A percentile compares a stretch with the other conserved stretches of the same genome.
Evolutionary conservation across 2,113 vertebrate genomes (phyloP).

Genomic region (Cepphus grylle): DNA sequence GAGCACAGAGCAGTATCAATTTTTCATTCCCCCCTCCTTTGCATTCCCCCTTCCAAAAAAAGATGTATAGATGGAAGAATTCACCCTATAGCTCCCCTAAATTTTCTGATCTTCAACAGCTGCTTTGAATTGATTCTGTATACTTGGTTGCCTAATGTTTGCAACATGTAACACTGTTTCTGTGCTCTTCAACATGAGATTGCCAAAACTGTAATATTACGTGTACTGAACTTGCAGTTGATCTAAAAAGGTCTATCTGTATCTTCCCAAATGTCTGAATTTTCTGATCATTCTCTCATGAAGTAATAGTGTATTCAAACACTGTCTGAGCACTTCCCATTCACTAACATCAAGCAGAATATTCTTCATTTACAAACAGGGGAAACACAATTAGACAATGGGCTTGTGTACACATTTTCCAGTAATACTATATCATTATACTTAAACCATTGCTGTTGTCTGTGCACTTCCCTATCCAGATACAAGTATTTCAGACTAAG

Average conservation of each 20-base stretch:
- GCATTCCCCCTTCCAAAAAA: conserved; percentile 21
- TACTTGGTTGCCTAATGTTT: neutral
- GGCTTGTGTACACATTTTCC: neutral
- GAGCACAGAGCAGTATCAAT: conserved; percentile 14
- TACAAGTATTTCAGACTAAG: neutral
- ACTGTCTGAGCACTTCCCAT: neutral
- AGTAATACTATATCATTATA: neutral
- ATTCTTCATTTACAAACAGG: neutral
- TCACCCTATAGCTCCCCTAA: conserved; percentile 14
- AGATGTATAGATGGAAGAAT: neutral
- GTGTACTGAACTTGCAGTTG: neutral
- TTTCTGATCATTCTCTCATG: neutral
- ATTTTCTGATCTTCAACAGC: conserved; percentile 21
- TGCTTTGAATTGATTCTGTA: conserved; percentile 46
- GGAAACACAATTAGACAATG: neutral
- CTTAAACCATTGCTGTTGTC: neutral
- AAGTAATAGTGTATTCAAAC: neutral
- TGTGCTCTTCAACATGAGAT: neutral
- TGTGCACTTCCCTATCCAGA: neutral
- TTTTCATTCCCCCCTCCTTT: conserved; percentile 57
- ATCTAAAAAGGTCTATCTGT: neutral
- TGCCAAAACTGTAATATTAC: neutral
- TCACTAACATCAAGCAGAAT: neutral
- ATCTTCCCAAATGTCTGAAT: neutral
- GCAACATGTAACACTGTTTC: neutral